Base-by-base conservation (phyloP, 2,797 vertebrate species). In the Urosaurus nigricauda region DNA sequence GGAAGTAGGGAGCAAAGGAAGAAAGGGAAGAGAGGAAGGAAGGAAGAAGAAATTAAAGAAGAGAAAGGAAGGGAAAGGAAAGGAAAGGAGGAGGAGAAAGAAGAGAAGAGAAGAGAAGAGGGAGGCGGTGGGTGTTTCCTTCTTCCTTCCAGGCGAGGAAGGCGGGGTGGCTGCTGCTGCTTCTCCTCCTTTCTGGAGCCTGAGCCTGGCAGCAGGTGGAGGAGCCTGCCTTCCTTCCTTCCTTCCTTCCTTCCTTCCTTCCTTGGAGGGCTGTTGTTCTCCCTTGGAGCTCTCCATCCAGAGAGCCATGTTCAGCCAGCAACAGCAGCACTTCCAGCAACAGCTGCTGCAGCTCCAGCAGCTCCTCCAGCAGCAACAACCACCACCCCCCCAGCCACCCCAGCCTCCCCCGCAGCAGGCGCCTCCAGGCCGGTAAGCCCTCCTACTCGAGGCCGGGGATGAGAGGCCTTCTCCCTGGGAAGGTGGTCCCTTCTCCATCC, bases 291-390 rank as follows among this genome's bases (percentile, higher is more conserved):
- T 89, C 95, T 94, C 94, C n/a, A n/a, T n/a, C n/a, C n/a, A n/a
- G n/a, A n/a, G n/a, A 89, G 87, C 93, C 92, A 97, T 97, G 97
- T 97, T 97, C 95, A 96, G 97, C 90, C 98, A 98, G 94, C 98
- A 97, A 93, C 98, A 98, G 94, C 98, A 97, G 93, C 97, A 98
- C 51, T 97, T 98, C 90, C 58, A 60, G 58, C 58, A 60, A 21
- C 98, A 98, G 88, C 92, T 95, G 88, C 94, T 95, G 85, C 96
- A 98, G 90, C 96, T 96, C 80, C 95, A 97, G 86, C 96, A 96
- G 79, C 95, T 96, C 1, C 93, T 95, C 0, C 95, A 95, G 0
- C 95, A 94, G 73, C 96, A 91, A 87, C 98, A 97, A 0, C 74
- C 24, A 32, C 71, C 73, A 11, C 94, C 65, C 98, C 97, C 1